A percentile compares a stretch with the other conserved stretches of the same genome.
Conservation (phyloP, 2,113 vertebrate species). For the Dasyprocta punctata region DNA sequence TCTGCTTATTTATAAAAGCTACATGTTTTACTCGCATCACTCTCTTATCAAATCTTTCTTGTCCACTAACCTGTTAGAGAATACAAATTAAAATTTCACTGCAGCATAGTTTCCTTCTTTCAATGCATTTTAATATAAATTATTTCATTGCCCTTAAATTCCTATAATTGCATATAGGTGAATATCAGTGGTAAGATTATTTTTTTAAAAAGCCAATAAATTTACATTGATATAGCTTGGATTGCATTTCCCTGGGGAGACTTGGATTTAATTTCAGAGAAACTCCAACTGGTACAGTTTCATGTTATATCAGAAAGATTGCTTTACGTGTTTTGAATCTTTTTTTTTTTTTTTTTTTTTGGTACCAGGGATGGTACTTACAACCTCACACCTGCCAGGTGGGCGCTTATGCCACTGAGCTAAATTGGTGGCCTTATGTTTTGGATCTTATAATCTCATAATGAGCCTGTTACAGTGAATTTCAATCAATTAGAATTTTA, state of each 20-base stretch:
- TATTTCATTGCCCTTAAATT: constrained; percentile 47
- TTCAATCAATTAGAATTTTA: neutral
- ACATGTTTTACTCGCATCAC: neutral
- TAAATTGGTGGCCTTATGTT: no score
- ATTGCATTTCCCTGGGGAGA: neutral
- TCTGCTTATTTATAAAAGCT: constrained; percentile 46
- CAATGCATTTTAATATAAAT: constrained; percentile 41
- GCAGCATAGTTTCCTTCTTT: neutral
- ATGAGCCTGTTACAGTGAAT: neutral
- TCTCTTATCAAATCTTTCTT: constrained; percentile 30
- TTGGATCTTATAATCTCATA: neutral
- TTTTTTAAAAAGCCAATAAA: constrained; percentile 10
- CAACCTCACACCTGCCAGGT: no score
- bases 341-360: no score
- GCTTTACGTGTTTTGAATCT: neutral
- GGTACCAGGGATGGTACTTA: no score
- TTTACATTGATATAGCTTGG: constrained; percentile 1
- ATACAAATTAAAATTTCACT: constrained; percentile 45
- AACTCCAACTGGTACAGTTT: constrained; percentile 47
- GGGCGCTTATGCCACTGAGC: no score
- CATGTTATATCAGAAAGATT: constrained; percentile 42
- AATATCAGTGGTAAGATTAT: constrained; percentile 8
- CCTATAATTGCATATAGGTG: constrained; percentile 43
- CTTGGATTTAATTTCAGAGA: constrained; percentile 50
- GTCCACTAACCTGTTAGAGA: neutral